These are phyloP conservation scores for Xenops minutus DNA, from an alignment of 2,797 vertebrate genomes.

Conservation along the genomic window DNA sequence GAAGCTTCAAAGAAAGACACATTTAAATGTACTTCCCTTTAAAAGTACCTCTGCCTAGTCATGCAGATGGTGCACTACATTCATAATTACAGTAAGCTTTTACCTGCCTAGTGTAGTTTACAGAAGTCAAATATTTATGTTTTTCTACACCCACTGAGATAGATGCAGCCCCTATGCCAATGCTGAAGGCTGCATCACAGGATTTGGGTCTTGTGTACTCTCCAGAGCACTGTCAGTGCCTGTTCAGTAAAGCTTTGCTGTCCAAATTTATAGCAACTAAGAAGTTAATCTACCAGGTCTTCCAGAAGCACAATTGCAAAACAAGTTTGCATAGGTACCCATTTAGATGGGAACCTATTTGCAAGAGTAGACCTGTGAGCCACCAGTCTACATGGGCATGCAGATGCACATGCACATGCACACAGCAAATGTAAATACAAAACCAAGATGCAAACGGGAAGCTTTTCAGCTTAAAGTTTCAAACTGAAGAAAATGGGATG, in stretches of 20 bases:
- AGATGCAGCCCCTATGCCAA: not conserved
- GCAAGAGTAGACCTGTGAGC: not conserved
- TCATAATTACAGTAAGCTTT: not conserved
- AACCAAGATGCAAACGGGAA: not conserved
- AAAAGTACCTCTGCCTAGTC: not conserved
- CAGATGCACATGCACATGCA: not conserved
- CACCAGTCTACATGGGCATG: accelerated
- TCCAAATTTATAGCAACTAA: not conserved
- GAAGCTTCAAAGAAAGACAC: not conserved
- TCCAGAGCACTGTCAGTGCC: too few relatives aligned
- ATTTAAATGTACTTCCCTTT: not conserved
- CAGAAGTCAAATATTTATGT: not conserved
- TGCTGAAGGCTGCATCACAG: not conserved
- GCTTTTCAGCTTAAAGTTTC: not conserved
- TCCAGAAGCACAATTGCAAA: not conserved
- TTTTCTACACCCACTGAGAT: not conserved
- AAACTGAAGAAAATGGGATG: not conserved
- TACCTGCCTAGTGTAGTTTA: not conserved
- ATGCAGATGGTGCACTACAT: not conserved
- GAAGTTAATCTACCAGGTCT: not conserved
- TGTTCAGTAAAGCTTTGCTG: not conserved
- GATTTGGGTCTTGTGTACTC: not conserved
- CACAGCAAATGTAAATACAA: not conserved
- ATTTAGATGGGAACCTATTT: not conserved
- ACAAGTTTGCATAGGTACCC: not conserved